phyloP scores from a whole-genome alignment of 92 coral and sea anemone genomes.

The Porites rus region DNA sequence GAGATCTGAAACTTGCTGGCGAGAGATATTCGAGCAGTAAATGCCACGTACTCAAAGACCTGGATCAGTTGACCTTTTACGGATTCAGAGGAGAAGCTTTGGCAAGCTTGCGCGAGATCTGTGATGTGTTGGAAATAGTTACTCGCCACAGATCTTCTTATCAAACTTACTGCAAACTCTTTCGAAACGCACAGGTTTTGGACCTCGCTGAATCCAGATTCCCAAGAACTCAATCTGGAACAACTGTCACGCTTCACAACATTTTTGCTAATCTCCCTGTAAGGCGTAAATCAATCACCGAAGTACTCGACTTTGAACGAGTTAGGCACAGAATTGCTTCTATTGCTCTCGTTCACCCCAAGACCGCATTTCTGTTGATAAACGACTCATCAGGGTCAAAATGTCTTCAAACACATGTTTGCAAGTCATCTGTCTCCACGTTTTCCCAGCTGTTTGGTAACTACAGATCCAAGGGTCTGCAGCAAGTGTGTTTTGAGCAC shows the following conservation, averaged over 20 bases:
- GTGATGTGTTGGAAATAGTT: conserved; percentile 86
- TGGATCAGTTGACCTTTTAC: conserved; percentile 67
- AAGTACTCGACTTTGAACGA: conserved; percentile 82
- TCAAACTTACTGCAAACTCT: conserved; percentile 87
- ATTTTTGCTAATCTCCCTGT: conserved; percentile 89
- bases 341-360: conserved; percentile 87
- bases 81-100: conserved; percentile 98
- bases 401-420: conserved; percentile 78
- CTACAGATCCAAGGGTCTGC: conserved; percentile 79
- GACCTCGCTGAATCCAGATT: conserved; percentile 77
- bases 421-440: conserved; percentile 77
- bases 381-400: conserved; percentile 84
- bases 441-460: conserved; percentile 95
- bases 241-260: conserved; percentile 84
- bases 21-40: conserved; percentile 92
- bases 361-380: conserved; percentile 77
- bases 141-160: conserved; percentile 87
- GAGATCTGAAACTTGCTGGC: conserved; percentile 78
- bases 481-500: conserved; percentile 55
- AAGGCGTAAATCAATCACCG: conserved; percentile 80
- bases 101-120: conserved; percentile 87
- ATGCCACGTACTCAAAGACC: conserved; percentile 83
- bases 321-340: conserved; percentile 87
- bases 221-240: conserved; percentile 84
- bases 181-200: conserved; percentile 75